Base-by-base conservation (phyloP, 2,797 vertebrate genomes). In the Caiman crocodilus region DNA sequence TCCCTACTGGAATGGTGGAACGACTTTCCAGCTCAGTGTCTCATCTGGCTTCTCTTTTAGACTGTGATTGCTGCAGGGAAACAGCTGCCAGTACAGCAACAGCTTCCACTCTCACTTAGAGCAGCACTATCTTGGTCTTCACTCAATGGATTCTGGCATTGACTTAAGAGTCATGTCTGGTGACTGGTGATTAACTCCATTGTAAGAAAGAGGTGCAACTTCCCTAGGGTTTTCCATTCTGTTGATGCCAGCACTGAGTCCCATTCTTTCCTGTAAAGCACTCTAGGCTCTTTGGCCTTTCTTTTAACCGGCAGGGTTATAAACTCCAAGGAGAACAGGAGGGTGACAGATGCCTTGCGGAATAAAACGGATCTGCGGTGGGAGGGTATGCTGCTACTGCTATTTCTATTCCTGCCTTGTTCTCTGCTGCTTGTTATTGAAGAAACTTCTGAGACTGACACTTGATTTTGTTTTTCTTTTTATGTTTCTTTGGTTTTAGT, bases 391-490 rank as follows among this genome's bases (percentile, higher is more conserved):
- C 6, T 76, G 7, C 16, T 12, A 16, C n/a, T 75, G 21, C 35
- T 80, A 60, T 59, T 71, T 57, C 74, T 58, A 6, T 3, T 7
- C 58, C n/a, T 58, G 15, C 5, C 2, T 56, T 75, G 14, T 26
- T 55, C 69, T 73, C 26, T 6, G 6, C 59, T 73, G 20, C n/a
- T 50, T 64, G 17, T 67, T 61, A 50, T 30, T 74, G 42, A 23
- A 13, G 30, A 65, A 87, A 4, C 3, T 13, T 50, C 5, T 0
- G 1, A 64, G n/a, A 17, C 61, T 93, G 65, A 11, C 2, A 1
- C 85, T 60, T n/a, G 30, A 13, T 1, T 2, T 5, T 61, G 69
- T 75, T 74, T 35, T 21, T 4, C 55, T 30, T 18, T 78, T 18
- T 32, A 25, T 16, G 69, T 58, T 60, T 42, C 58, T 58, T 23